Base-by-base conservation (phyloP, 1,140 invertebrate genomes). In the Hirudo medicinalis region DNA sequence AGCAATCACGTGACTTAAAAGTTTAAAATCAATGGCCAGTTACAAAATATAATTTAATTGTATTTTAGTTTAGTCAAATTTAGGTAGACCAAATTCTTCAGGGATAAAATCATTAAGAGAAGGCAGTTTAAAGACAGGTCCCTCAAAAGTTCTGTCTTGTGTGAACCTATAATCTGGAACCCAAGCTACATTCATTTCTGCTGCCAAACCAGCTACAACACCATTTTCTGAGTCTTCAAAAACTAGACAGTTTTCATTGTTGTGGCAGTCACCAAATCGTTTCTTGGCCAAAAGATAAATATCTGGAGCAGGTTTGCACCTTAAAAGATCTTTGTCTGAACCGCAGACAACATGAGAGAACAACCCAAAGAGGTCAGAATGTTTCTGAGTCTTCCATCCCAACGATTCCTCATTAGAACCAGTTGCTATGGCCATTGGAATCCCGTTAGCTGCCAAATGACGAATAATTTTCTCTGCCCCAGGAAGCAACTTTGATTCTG, bases 341-440 rank as follows among this genome's bases (percentile, higher is more conserved):
- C 57, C 57, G 8, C 22, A 63, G 11, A 63, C 57, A n/a, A 63
- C 57, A 63, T 63, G 11, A 20, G 22, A 25, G 29, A 63, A 63
- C 22, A 25, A n/a, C 57, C 29, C 29, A 20, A 63, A 63, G 11
- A 63, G 19, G 19, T 63, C 29, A 13, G 22, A 25, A 63, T 63
- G 57, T 63, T 63, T 63, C 22, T 22, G 29, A 32, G 57, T 63
- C 29, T 63, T 63, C 22, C 22, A 25, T 22, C 19, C 57, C 3
- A 63, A 63, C 0, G 57, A 63, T 11, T 63, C 57, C 11, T 63
- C 22, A 63, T 2, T 8, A 63, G 57, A 63, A 8, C 57, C 57
- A 25, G 57, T 63, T 63, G 57, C 57, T 22, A 63, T 63, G 57
- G 57, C 57, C 57, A 63, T 63, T 63, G 57, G 57, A 32, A 63